These are phyloP conservation scores for Otis tarda DNA, from an alignment of 2,113 vertebrate species.

Conservation along the genomic window DNA sequence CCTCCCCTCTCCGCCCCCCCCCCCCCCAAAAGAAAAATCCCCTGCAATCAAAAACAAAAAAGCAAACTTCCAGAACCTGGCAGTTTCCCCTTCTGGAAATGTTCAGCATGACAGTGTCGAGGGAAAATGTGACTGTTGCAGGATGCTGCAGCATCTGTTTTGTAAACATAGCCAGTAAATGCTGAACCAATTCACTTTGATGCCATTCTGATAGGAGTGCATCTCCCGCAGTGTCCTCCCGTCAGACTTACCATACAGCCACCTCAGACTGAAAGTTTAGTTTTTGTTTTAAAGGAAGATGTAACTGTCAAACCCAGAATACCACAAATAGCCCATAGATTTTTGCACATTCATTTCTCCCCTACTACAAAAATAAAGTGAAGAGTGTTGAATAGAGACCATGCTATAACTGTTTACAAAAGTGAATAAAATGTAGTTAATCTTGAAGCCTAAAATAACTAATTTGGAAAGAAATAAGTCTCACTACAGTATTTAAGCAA, in stretches of 20 bases:
- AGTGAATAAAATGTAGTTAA: constrained; percentile 75
- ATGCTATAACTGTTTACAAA: constrained; percentile 80
- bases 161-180: constrained; percentile 35
- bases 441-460: constrained; percentile 76
- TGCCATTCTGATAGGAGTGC: background rate
- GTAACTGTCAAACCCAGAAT: constrained; percentile 58
- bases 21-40: background rate
- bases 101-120: background rate
- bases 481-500: constrained; percentile 77
- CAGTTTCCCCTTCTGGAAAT: constrained; percentile 12
- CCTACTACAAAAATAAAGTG: constrained; percentile 70
- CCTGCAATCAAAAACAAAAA: background rate
- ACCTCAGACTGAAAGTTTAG: constrained; percentile 56
- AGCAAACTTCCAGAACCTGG: background rate
- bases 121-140: constrained; percentile 4
- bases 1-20: too few species aligned
- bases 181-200: background rate
- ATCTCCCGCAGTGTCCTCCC: background rate
- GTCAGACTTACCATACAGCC: constrained; percentile 10
- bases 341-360: constrained; percentile 63
- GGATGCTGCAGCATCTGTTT: constrained; percentile 23
- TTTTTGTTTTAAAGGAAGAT: constrained; percentile 54
- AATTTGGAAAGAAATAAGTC: constrained; percentile 69
- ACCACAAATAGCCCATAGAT: constrained; percentile 71
- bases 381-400: constrained; percentile 70